Evolutionary conservation across 2,888 invertebrate genomes (phyloP).

Genomic region (Habrosyne pyritoides): DNA sequence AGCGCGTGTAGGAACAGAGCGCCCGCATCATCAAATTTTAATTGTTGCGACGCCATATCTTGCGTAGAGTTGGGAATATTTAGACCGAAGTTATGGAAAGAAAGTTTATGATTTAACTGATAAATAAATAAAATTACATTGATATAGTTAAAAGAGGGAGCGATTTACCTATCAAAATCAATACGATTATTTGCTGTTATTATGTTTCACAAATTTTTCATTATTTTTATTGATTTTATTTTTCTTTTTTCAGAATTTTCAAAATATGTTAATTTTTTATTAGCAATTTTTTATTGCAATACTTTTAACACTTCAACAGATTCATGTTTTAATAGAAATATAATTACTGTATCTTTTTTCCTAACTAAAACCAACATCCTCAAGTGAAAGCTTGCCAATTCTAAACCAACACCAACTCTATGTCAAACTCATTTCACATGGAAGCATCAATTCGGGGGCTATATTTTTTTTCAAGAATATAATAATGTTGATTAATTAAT

Average conservation of each 20-base stretch:
- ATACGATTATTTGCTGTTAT: too few relatives aligned
- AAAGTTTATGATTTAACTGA: not conserved
- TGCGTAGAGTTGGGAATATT: constrained; percentile 14
- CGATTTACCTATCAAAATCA: too few relatives aligned
- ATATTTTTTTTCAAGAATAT: constrained; percentile 65
- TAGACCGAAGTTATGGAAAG: not conserved
- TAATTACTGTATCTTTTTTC: too few relatives aligned
- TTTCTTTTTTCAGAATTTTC: too few relatives aligned
- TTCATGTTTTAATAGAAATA: too few relatives aligned
- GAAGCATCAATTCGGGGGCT: constrained; percentile 62
- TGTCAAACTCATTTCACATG: constrained; percentile 53
- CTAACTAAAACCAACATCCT: too few relatives aligned
- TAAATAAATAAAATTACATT: not conserved
- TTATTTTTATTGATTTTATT: too few relatives aligned
- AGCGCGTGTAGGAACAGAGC: constrained; percentile 53
- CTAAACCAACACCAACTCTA: constrained; percentile 40
- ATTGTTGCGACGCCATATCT: constrained; percentile 61
- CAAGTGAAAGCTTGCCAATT: constrained; percentile 18
- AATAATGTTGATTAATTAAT: constrained; percentile 80
- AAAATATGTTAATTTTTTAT: too few relatives aligned
- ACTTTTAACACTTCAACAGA: too few relatives aligned
- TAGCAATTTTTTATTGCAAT: too few relatives aligned
- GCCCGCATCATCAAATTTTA: constrained; percentile 80
- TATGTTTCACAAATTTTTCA: too few relatives aligned
- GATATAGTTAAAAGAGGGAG: too few relatives aligned